A percentile compares a stretch with the other conserved stretches of the same genome.
phyloP scores from a whole-genome alignment of 2,797 vertebrate genomes.

The Cryptoprocta ferox region DNA sequence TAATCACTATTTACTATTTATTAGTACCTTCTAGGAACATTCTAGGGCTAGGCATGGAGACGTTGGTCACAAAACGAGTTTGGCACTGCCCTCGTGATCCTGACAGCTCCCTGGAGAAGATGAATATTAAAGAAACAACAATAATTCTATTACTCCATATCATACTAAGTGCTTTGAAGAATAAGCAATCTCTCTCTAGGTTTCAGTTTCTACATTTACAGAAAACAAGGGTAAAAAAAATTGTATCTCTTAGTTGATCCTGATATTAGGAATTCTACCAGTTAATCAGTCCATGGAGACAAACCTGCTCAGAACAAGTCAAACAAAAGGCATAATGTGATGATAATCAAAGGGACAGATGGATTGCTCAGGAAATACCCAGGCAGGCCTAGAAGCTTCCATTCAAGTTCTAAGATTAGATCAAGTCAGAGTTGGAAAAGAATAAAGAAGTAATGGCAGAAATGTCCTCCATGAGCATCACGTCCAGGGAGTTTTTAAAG shows the following conservation, averaged over 20 bases:
- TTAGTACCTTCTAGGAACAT: not conserved
- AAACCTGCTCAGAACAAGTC: not conserved
- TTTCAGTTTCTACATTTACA: not conserved
- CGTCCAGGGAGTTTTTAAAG: not conserved
- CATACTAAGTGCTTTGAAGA: not conserved
- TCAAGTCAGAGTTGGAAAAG: not conserved
- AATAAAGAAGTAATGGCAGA: not conserved
- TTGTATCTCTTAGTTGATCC: not conserved
- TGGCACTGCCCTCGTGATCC: accelerated
- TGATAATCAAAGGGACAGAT: not conserved
- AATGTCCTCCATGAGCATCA: not conserved
- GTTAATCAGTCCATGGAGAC: not conserved
- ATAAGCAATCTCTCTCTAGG: not conserved
- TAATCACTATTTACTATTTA: not conserved
- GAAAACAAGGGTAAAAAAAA: not conserved
- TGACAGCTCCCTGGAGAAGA: not conserved
- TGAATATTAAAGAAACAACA: not conserved
- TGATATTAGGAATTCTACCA: not conserved
- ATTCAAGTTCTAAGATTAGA: not conserved
- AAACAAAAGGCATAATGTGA: not conserved
- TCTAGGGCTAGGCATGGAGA: not conserved
- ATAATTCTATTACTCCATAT: not conserved
- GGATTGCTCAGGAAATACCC: not conserved
- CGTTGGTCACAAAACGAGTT: not conserved
- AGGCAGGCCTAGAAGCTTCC: not conserved